Conservation (phyloP, 1,140 invertebrate species). For the Hycleus cichorii region DNA sequence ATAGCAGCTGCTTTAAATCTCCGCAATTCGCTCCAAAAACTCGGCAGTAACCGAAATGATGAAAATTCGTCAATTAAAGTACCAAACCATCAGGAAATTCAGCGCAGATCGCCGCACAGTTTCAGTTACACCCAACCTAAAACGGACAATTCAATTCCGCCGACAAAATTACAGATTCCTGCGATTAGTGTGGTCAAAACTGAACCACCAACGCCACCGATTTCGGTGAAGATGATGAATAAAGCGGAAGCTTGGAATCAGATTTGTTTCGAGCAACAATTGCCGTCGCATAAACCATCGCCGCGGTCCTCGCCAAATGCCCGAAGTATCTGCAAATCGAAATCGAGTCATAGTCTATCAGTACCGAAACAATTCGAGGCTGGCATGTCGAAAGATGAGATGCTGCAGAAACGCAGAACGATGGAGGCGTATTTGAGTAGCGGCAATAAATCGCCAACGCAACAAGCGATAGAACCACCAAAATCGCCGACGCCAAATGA, state of each 20-base stretch:
- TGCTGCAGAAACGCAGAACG: slow-evolving; percentile 66
- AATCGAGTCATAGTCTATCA: slow-evolving; percentile 62
- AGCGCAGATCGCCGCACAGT: neutral
- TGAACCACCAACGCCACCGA: slow-evolving; percentile 37
- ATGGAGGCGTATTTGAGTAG: slow-evolving; percentile 68
- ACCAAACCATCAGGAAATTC: neutral
- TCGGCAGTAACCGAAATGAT: slow-evolving; percentile 3
- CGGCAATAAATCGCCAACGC: slow-evolving; percentile 22
- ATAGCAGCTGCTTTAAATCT: slow-evolving; percentile 46
- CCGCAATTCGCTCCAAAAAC: slow-evolving; percentile 44
- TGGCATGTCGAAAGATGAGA: slow-evolving; percentile 61
- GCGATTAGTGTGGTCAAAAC: slow-evolving; percentile 33
- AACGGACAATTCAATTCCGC: slow-evolving; percentile 4
- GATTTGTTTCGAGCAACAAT: slow-evolving; percentile 40
- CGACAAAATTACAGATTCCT: slow-evolving; percentile 43
- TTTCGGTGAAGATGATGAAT: slow-evolving; percentile 43
- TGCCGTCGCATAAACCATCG: slow-evolving; percentile 34
- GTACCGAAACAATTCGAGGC: slow-evolving; percentile 73
- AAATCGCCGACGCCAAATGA: too few relatives aligned
- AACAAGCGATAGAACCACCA: slow-evolving; percentile 3
- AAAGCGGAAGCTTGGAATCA: slow-evolving; percentile 79
- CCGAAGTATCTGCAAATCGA: slow-evolving; percentile 50
- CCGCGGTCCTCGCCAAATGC: slow-evolving; percentile 40
- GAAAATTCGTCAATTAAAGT: neutral
- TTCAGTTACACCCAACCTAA: slow-evolving; percentile 5